Base-by-base conservation (phyloP, 2,113 vertebrate genomes). In the Gobiocypris rarus region DNA sequence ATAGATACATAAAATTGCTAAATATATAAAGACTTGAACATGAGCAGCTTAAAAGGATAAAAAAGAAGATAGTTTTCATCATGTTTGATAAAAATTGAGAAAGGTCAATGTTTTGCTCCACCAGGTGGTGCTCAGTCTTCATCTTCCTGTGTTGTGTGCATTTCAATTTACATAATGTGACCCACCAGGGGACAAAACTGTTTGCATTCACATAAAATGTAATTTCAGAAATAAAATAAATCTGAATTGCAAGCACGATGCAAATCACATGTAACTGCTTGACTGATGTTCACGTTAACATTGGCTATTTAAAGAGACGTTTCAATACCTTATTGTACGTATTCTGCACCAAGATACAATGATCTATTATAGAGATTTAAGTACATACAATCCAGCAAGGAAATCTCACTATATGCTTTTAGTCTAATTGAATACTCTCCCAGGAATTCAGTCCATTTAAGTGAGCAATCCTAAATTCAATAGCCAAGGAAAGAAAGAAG, bases 91-190 rank as follows among this genome's bases (percentile, higher is more conserved):
- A 34, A 34, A 34, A 38, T 6, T 65, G 24, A 22, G 69, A 15
- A 41, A 52, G 19, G 5, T 26, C 1, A 43, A 67, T 50, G 17
- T 67, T 28, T 24, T n/a, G 0, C 3, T n/a, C 80, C 86, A 85
- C 74, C 77, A 56, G 86, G 50, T 83, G 86, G 83, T 17, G 58
- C 83, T 83, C 67, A 45, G 4, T 67, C 56, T 48, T 85, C 75
- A 54, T 26, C 74, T 61, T 9, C 26, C 26, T 76, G 10, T 50
- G 0, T 11, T 19, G 69, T 26, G 2, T 8, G 14, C 24, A 6
- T 19, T 48, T 67, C 31, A 67, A n/a, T 38, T 52, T 59, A 31
- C 41, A 48, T 43, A 8, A 67, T 75, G 34, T 10, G 15, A 38
- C 50, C 41, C 4, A 34, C 9, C 41, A 19, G 43, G 15, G 9